Base-by-base conservation (phyloP, 2,113 vertebrate species). In the Odontesthes bonariensis region DNA sequence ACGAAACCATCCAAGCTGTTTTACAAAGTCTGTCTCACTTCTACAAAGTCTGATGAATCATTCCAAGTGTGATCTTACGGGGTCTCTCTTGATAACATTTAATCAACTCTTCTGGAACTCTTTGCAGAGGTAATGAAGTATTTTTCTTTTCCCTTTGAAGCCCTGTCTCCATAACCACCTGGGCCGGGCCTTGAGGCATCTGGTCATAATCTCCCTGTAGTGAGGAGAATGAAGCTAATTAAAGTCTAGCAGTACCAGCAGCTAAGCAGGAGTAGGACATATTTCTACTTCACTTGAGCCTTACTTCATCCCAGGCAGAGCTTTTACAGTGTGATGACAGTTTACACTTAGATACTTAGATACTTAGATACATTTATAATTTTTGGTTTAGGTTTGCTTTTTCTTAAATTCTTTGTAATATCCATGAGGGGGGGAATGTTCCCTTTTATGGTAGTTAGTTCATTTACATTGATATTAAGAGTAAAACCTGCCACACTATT, bases 221-320 rank as follows among this genome's bases (percentile, higher is more conserved):
- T 79, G 64, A 82, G 66, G 82, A 85, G 83, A 88, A 82, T 79
- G 42, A 44, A 84, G 73, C 69, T 87, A 89, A 91, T 92, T 88
- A 88, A 90, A 91, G 70, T 81, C 65, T 55, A 54, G 73, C 75
- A 32, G 56, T 38, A 82, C n/a, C 78, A 75, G 62, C 66, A 81
- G 64, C 80, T 23, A 79, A 69, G 82, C 49, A 77, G 76, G 72
- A 84, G 54, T 20, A 49, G 81, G 46, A 78, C 69, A 53, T 91
- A 88, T 84, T 83, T 87, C 88, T 72, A 77, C 78, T 73, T 86
- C 58, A 56, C 46, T 79, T 27, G 22, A 73, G 81, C 46, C 59
- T 32, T 46, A 54, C 72, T 57, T 53, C 32, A 77, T 67, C 66
- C 27, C 27, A 5, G 65, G 57, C n/a, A 61, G 22, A 62, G 23